Percentiles rank a stretch among this genome's conserved stretches.
phyloP scores from a whole-genome alignment of 2,113 vertebrate genomes.

The Cinclus cinclus region DNA sequence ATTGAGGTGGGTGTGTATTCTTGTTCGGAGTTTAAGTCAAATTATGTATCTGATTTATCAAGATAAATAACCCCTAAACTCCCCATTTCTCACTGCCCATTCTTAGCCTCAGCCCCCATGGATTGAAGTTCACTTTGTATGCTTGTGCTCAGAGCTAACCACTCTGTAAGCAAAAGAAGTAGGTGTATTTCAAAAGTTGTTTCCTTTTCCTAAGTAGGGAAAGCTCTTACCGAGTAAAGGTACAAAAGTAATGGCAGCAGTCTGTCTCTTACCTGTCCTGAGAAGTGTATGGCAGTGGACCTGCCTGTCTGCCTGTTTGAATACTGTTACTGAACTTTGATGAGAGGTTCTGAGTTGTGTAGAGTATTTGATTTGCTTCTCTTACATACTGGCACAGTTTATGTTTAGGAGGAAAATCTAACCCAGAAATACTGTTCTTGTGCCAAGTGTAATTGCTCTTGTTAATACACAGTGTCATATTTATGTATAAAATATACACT shows the following conservation, averaged over 20 bases:
- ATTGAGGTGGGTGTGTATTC: conserved; percentile 84
- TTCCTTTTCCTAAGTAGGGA: not conserved
- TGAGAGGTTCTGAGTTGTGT: not conserved
- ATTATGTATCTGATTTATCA: not conserved
- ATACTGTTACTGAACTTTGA: not conserved
- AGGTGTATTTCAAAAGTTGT: not conserved
- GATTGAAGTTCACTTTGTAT: not conserved
- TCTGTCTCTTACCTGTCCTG: not conserved
- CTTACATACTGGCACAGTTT: not conserved
- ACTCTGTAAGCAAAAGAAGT: not conserved
- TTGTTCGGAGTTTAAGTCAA: not conserved
- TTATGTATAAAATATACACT: not conserved
- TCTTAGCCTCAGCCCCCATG: not conserved
- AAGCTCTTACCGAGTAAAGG: not conserved
- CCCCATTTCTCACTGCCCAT: rapidly evolving
- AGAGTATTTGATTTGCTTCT: not conserved
- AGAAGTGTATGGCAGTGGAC: not conserved
- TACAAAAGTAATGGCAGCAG: not conserved
- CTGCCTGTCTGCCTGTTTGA: not conserved
- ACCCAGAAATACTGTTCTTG: not conserved
- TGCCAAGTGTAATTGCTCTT: not conserved
- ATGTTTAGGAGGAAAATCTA: not conserved
- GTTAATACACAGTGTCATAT: not conserved
- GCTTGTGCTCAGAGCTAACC: not conserved
- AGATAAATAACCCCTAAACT: not conserved